A percentile compares a stretch with the other conserved stretches of the same genome.
Evolutionary conservation across 2,797 vertebrate species (phyloP).

Genomic region (Tolypeutes matacus): DNA sequence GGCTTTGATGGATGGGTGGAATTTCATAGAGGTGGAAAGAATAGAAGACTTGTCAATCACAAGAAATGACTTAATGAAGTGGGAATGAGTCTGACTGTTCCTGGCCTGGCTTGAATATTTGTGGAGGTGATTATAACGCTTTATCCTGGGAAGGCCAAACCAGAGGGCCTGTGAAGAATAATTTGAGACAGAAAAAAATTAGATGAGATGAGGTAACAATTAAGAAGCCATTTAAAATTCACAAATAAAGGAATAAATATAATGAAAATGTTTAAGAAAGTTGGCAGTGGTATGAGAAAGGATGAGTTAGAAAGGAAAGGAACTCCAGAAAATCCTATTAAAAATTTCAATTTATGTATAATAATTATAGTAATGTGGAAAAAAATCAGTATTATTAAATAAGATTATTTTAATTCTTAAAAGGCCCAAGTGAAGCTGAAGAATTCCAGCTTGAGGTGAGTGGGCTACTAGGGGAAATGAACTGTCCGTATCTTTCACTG

Average conservation of each 20-base stretch:
- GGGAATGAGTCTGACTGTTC: not conserved
- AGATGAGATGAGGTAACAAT: not conserved
- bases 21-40: not conserved
- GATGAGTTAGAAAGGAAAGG: conserved; percentile 22
- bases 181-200: conserved; percentile 15
- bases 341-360: not conserved
- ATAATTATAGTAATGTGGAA: not conserved
- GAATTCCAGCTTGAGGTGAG: conserved; percentile 98
- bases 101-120: not conserved
- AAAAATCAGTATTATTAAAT: conserved; percentile 25
- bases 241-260: conserved; percentile 11
- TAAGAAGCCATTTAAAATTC: not conserved
- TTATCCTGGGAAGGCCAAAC: not conserved
- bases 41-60: not conserved
- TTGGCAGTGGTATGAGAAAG: conserved; percentile 19
- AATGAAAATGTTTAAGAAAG: conserved; percentile 47
- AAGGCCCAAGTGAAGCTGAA: conserved; percentile 96
- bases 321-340: conserved; percentile 13
- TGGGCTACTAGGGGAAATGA: conserved; percentile 95
- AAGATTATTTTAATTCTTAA: conserved; percentile 65
- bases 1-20: not conserved
- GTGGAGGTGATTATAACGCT: not conserved
- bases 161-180: conserved; percentile 19
- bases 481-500: conserved; percentile 94
- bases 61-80: not conserved